These are phyloP conservation scores for Premnoplex brunnescens DNA, from an alignment of 2,797 vertebrate species.

Conservation along the genomic window DNA sequence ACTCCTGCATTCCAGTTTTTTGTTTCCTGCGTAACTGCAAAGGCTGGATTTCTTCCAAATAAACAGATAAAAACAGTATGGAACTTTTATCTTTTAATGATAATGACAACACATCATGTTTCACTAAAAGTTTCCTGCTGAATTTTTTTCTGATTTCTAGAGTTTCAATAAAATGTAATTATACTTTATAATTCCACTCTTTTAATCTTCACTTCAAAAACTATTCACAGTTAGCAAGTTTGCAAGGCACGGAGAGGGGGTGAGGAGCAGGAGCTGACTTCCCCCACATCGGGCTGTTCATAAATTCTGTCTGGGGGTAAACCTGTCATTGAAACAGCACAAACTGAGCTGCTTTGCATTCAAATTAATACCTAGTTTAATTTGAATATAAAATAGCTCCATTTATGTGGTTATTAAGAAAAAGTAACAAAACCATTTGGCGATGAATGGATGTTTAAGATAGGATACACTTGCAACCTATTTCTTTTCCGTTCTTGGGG, in stretches of 20 bases:
- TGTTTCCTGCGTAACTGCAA: slow-evolving; percentile 82
- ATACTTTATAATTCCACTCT: slow-evolving; percentile 83
- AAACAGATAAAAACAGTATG: slow-evolving; percentile 88
- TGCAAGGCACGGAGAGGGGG: slow-evolving; percentile 55
- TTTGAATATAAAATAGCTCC: slow-evolving; percentile 84
- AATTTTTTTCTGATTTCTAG: slow-evolving; percentile 79
- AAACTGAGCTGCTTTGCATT: slow-evolving; percentile 81
- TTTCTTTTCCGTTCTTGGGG: background rate
- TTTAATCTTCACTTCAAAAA: slow-evolving; percentile 84
- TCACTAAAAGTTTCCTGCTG: slow-evolving; percentile 83
- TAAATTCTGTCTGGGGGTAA: slow-evolving; percentile 72
- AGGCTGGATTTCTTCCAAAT: slow-evolving; percentile 84
- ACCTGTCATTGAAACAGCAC: slow-evolving; percentile 73
- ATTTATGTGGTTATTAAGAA: slow-evolving; percentile 73
- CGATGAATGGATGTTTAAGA: slow-evolving; percentile 77
- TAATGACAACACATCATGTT: slow-evolving; percentile 84
- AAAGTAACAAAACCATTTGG: slow-evolving; percentile 72
- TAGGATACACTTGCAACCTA: slow-evolving; percentile 70
- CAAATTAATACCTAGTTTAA: slow-evolving; percentile 82
- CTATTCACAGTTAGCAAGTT: slow-evolving; percentile 75
- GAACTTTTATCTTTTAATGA: slow-evolving; percentile 87
- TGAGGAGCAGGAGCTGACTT: slow-evolving; percentile 41
- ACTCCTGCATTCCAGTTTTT: slow-evolving; percentile 82
- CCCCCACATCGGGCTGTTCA: slow-evolving; percentile 58
- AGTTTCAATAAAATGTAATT: slow-evolving; percentile 85